Base-by-base conservation (phyloP, 2,113 vertebrate genomes). In the Bujurquina vittata region DNA sequence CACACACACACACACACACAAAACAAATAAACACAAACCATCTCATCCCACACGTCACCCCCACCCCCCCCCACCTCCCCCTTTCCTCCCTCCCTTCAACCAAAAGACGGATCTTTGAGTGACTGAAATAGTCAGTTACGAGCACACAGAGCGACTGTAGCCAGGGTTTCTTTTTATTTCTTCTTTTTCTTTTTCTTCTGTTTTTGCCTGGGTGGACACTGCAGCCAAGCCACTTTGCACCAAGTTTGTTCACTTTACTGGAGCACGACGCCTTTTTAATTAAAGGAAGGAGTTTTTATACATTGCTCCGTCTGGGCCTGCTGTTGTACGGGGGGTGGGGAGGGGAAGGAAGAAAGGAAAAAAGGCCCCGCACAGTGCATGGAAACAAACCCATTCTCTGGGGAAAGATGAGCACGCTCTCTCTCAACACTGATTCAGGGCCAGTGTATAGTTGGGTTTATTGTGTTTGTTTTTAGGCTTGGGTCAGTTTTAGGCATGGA, bases 241-340 rank as follows among this genome's bases (percentile, higher is more conserved):
- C 85, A 46, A 4, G 62, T 89, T 88, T 65, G 79, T 91, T 90
- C 84, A 89, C 87, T 90, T 91, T 88, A 91, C 61, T 57, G 81
- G 84, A 87, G 90, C 75, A 4, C 77, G 78, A 77, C 5, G 23
- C 76, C 75, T 86, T 83, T 82, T 80, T 54, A 46, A 77, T 84
- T 80, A 75, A 86, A 83, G 55, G 79, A 77, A 33, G 11, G 55
- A 20, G 15, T 46, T 60, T 87, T 86, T 73, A 18, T 37, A 65
- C 2, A 75, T 88, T 7, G 78, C 86, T 91, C 83, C 43, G 23
- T 88, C 86, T 84, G 76, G 83, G 87, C 89, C 88, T 91, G 89
- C 89, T 91, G 89, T 81, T 46, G 73, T 78, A 56, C 52, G 55
- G 23, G 74, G 62, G 23, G 33, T 35, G 35, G 35, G 35, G 35